Evolutionary conservation across 1,140 invertebrate species (phyloP).

Genomic region (Eumaeus atala): DNA sequence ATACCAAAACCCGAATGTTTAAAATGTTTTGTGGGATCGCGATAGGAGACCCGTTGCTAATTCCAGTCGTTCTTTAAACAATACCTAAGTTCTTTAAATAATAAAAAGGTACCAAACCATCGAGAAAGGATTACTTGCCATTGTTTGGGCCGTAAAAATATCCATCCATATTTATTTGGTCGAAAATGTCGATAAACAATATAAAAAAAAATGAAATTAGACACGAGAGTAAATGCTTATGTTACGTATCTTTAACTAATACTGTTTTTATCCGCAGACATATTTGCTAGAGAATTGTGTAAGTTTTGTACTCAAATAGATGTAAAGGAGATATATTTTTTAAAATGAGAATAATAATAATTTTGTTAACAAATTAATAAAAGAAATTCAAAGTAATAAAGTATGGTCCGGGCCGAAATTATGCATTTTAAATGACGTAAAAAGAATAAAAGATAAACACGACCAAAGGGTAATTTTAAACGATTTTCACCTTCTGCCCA

Average conservation of each 20-base stretch:
- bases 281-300: slow-evolving; percentile 22
- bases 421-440: slow-evolving; percentile 16
- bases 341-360: not conserved
- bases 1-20: no score
- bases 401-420: slow-evolving; percentile 14
- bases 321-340: not conserved
- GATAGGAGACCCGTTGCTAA: not conserved
- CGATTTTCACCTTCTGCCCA: slow-evolving; percentile 25
- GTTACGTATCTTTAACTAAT: slow-evolving; percentile 1
- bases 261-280: slow-evolving; percentile 23
- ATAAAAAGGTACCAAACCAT: no score
- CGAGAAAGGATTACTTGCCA: no score
- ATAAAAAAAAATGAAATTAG: slow-evolving; percentile 11
- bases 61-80: not conserved
- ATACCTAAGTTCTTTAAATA: no score
- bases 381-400: not conserved
- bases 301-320: slow-evolving; percentile 15
- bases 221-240: slow-evolving; percentile 2
- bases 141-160: not conserved
- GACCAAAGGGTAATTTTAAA: slow-evolving; percentile 23
- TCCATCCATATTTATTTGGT: slow-evolving; percentile 9
- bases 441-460: slow-evolving; percentile 23
- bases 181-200: slow-evolving; percentile 7
- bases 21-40: not conserved
- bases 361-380: not conserved